Percentiles rank a stretch among this genome's conserved stretches.
These are phyloP conservation scores for Microtus oregoni DNA, from an alignment of 2,113 vertebrate species.

Conservation along the genomic window DNA sequence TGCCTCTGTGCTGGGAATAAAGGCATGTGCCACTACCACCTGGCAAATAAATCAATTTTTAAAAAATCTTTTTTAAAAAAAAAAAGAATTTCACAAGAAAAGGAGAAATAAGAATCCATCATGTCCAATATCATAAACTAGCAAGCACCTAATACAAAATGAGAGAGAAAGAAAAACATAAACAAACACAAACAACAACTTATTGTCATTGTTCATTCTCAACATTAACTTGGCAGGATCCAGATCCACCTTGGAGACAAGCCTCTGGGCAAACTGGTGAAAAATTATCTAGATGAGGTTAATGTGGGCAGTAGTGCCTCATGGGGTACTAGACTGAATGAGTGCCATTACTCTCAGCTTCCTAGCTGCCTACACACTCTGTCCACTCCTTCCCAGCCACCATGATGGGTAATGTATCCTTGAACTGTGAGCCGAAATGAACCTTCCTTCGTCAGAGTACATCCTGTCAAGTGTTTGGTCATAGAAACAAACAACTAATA, in stretches of 20 bases:
- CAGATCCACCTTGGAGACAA: not conserved
- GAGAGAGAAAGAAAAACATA: not conserved
- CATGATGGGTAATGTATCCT: not conserved
- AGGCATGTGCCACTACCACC: not conserved
- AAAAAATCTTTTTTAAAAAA: not conserved
- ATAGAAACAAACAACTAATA: not conserved
- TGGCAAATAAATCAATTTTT: not conserved
- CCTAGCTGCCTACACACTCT: not conserved
- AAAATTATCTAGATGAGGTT: not conserved
- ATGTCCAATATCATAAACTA: not conserved
- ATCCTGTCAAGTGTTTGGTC: not conserved
- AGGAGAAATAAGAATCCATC: not conserved
- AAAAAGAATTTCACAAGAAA: not conserved
- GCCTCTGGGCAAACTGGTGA: not conserved
- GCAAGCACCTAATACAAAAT: not conserved
- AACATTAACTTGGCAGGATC: not conserved
- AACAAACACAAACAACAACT: not conserved
- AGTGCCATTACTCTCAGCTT: not conserved
- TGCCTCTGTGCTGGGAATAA: not conserved
- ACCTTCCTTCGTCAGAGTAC: not conserved
- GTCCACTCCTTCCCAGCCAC: not conserved
- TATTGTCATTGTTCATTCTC: not conserved
- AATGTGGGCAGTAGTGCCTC: not conserved
- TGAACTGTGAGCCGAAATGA: not conserved
- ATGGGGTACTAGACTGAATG: not conserved